Conservation (phyloP, 2,113 vertebrate genomes). For the Burhinus oedicnemus region DNA sequence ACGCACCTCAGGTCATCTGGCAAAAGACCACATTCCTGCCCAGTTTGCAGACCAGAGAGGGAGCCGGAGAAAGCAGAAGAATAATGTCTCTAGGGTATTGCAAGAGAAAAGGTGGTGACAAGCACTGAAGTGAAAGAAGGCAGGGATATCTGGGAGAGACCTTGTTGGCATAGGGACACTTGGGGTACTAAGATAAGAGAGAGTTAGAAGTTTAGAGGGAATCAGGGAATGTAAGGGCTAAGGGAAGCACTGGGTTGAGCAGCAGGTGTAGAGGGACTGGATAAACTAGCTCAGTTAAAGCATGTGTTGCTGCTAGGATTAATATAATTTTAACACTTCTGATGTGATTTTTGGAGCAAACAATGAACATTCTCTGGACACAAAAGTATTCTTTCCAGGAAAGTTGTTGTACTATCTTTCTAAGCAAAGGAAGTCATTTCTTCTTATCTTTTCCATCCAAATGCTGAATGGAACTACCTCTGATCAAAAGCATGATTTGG, state of each 20-base stretch:
- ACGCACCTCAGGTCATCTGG: neutral
- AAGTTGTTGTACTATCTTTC: neutral
- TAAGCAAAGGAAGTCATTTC: neutral
- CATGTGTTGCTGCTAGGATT: neutral
- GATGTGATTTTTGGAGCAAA: neutral
- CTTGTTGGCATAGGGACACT: neutral
- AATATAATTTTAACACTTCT: neutral
- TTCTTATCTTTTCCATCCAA: neutral
- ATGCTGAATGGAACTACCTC: neutral
- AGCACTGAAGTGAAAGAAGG: neutral
- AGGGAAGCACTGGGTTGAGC: neutral
- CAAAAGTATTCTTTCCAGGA: neutral
- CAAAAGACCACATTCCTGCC: neutral
- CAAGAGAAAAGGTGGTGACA: neutral
- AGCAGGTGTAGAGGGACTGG: neutral
- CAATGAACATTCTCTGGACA: neutral
- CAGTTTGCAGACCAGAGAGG: neutral
- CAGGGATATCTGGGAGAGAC: neutral
- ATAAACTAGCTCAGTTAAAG: neutral
- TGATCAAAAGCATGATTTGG: neutral
- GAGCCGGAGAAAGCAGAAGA: neutral
- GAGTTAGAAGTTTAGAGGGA: neutral
- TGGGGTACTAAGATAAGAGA: fast-evolving
- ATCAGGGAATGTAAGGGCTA: neutral
- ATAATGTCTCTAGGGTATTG: neutral